A percentile compares a stretch with the other conserved stretches of the same genome.
Evolutionary conservation across 2,888 invertebrate species (phyloP).

Genomic region (Omphaloscelis lunosa): DNA sequence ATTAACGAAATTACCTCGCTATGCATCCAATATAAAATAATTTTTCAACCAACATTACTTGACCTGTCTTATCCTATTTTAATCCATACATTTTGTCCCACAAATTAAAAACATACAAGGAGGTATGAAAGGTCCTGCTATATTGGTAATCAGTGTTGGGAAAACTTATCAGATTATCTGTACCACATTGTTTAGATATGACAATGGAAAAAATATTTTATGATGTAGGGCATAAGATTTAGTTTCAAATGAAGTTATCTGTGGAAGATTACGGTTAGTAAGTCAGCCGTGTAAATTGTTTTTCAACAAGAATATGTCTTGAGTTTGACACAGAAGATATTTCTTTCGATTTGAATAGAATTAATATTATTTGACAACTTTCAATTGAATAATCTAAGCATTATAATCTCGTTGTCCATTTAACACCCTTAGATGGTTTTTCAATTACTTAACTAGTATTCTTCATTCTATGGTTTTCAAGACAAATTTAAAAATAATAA

Average conservation of each 20-base stretch:
- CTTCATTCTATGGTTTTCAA: too few species aligned
- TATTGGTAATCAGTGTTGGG: conserved; percentile 45
- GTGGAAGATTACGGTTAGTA: conserved; percentile 46
- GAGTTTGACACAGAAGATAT: background rate
- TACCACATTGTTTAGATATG: background rate
- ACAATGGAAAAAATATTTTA: conserved; percentile 23
- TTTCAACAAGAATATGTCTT: conserved; percentile 38
- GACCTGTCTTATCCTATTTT: background rate
- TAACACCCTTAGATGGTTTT: background rate
- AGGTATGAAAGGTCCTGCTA: conserved; percentile 18
- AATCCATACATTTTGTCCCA: background rate
- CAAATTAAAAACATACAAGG: background rate
- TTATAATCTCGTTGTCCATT: background rate
- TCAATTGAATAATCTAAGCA: background rate
- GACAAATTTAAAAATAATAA: too few species aligned
- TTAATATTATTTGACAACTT: background rate
- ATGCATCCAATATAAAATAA: conserved; percentile 20
- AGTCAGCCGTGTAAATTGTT: conserved; percentile 30
- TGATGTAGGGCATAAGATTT: background rate
- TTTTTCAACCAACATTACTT: background rate
- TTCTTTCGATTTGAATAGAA: conserved; percentile 4
- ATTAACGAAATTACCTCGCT: conserved; percentile 27
- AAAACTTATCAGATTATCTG: conserved; percentile 67
- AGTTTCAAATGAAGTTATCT: conserved; percentile 16
- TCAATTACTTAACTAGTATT: background rate